These are phyloP conservation scores for Thalassaphorura encarpata DNA, from an alignment of 1,140 invertebrate species.

Conservation along the genomic window DNA sequence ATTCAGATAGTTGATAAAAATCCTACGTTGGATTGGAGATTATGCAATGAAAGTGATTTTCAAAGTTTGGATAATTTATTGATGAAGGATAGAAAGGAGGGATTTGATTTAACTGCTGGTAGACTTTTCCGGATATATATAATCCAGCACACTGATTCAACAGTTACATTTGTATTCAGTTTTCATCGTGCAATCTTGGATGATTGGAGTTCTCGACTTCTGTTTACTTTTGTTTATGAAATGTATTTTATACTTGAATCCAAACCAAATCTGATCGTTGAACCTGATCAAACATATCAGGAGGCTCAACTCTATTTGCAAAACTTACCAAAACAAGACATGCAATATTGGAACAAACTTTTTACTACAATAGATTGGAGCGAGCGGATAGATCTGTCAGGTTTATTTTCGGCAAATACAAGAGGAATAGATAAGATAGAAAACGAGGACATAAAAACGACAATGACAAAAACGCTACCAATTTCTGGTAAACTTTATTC, in stretches of 20 bases:
- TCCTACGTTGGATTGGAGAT: neutral
- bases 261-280: neutral
- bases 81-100: neutral
- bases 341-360: neutral
- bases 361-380: neutral
- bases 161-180: neutral
- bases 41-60: neutral
- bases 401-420: no score
- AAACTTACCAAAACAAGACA: neutral
- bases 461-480: neutral
- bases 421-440: no score
- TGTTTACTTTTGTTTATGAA: constrained; percentile 3
- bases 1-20: neutral
- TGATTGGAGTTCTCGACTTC: constrained; percentile 8
- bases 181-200: constrained; percentile 7
- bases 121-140: neutral
- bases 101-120: neutral
- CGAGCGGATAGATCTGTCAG: no score
- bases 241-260: neutral
- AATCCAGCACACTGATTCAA: neutral
- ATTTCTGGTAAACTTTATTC: neutral
- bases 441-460: no score
- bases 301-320: neutral
- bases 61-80: neutral
- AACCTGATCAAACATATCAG: neutral